Conservation (phyloP, 2,113 vertebrate species). For the Azemiops feae region DNA sequence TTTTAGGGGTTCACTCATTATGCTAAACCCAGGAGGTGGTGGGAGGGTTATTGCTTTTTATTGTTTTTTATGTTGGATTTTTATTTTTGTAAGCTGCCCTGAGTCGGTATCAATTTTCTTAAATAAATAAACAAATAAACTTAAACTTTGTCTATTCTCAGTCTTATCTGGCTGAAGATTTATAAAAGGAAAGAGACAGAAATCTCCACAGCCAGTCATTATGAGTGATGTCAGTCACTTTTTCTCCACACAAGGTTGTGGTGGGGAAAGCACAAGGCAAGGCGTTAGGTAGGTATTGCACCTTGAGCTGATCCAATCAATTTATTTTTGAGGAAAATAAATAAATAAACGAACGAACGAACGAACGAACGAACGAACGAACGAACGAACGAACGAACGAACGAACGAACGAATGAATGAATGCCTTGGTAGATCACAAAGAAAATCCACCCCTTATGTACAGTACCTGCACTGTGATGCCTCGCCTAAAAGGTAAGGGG, state of each 20-base stretch:
- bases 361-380: not conserved
- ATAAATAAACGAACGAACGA: not conserved
- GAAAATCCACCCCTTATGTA: not conserved
- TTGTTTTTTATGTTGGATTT: not conserved
- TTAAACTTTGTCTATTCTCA: not conserved
- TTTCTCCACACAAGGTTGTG: not conserved
- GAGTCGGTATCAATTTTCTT: not conserved
- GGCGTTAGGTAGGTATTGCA: not conserved
- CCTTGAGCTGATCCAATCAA: not conserved
- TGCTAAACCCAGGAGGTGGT: not conserved
- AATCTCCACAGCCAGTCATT: not conserved
- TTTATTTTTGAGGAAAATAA: not conserved
- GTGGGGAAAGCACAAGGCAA: not conserved
- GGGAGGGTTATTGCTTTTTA: not conserved
- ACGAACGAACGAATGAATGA: not conserved
- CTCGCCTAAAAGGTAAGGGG: not conserved
- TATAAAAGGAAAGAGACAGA: not conserved
- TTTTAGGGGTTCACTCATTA: not conserved
- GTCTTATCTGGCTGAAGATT: not conserved
- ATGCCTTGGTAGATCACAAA: not conserved
- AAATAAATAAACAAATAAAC: not conserved
- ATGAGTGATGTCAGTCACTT: not conserved
- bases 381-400: not conserved
- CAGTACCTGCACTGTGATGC: not conserved
- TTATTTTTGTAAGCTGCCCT: not conserved